These are phyloP conservation scores for Hirtodrosophila cameraria DNA, from an alignment of 2,888 invertebrate genomes.

Conservation along the genomic window DNA sequence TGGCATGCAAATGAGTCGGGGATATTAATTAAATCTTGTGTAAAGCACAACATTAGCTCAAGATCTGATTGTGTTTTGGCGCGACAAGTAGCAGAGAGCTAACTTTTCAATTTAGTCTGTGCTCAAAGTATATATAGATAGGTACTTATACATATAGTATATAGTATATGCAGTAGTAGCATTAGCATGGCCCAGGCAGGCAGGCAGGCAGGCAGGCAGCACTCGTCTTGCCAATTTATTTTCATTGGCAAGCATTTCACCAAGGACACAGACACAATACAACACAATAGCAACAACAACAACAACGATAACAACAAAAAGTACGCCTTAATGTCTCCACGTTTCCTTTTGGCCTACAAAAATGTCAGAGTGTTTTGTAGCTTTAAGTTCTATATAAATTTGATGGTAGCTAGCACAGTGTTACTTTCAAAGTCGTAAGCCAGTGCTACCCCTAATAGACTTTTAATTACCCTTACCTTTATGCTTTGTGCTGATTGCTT, in stretches of 20 bases:
- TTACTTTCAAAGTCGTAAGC: constrained; percentile 11
- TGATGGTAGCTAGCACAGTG: constrained; percentile 12
- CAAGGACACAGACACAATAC: constrained; percentile 30
- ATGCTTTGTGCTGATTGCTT: constrained; percentile 48
- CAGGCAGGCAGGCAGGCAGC: constrained; percentile 1
- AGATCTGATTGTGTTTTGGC: constrained; percentile 34
- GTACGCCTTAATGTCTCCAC: not conserved
- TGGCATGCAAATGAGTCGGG: constrained; percentile 34
- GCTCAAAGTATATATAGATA: constrained; percentile 4
- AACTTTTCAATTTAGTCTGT: constrained; percentile 47
- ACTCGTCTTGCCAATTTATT: constrained; percentile 47
- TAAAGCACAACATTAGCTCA: constrained; percentile 26
- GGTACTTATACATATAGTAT: no score
- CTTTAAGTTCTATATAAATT: constrained; percentile 5
- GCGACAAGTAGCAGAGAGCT: constrained; percentile 2
- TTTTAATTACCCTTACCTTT: constrained; percentile 66
- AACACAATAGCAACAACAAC: not conserved
- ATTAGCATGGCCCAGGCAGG: no score
- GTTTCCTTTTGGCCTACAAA: not conserved
- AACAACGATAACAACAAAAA: constrained; percentile 5
- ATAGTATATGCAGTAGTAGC: no score
- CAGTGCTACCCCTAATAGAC: constrained; percentile 53
- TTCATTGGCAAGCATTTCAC: constrained; percentile 48
- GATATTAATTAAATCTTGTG: constrained; percentile 49
- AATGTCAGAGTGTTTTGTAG: constrained; percentile 12